phyloP scores from a whole-genome alignment of 2,888 invertebrate genomes.

The Drosophila sordidula region DNA sequence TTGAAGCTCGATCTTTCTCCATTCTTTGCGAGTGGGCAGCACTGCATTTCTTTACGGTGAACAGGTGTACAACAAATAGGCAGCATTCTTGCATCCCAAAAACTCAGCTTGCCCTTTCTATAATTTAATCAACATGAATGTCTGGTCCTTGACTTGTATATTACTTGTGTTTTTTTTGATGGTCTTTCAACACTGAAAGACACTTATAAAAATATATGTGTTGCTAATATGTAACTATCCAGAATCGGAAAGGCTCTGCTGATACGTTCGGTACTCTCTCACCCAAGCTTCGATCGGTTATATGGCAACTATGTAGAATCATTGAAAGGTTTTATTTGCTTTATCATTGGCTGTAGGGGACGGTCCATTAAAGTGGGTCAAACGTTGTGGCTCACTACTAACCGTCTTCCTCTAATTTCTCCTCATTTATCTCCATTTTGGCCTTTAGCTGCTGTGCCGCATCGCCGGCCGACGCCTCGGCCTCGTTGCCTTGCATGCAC shows the following conservation, averaged over 20 bases:
- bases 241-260: neutral
- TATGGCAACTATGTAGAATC: neutral
- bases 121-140: no score
- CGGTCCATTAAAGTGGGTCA: neutral
- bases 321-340: neutral
- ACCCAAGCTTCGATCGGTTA: neutral
- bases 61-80: no score
- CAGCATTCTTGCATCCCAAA: no score
- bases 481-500: slow-evolving; percentile 4
- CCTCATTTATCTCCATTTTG: neutral
- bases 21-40: no score
- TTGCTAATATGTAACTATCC: neutral
- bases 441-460: neutral
- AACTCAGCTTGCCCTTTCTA: no score
- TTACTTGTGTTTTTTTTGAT: neutral
- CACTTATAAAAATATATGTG: neutral
- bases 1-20: no score
- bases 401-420: neutral
- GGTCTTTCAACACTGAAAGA: neutral
- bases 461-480: neutral
- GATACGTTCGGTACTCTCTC: neutral
- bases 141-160: no score
- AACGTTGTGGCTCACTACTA: neutral
- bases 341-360: neutral
- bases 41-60: no score